These are phyloP conservation scores for Dendropsophus ebraccatus DNA, from an alignment of 2,113 vertebrate genomes.

Conservation along the genomic window DNA sequence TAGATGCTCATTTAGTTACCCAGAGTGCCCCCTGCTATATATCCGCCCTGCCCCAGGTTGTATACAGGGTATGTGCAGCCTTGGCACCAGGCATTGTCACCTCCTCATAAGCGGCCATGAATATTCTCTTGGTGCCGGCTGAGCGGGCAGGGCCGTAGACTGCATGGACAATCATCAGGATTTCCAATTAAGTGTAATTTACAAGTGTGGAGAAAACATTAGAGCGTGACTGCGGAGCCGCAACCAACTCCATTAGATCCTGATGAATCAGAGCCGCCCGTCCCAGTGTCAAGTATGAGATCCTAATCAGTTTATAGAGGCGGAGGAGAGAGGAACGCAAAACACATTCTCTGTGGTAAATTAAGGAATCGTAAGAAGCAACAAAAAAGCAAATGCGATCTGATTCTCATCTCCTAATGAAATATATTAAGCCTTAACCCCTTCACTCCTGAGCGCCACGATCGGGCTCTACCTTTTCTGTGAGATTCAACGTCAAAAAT, in stretches of 20 bases:
- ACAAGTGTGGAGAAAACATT: conserved; percentile 58
- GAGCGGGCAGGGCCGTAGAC: not conserved
- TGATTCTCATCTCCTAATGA: conserved; percentile 52
- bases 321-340: conserved; percentile 41
- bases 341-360: conserved; percentile 48
- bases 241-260: conserved; percentile 38
- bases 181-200: conserved; percentile 53
- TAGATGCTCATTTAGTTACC: no score
- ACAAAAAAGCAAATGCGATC: conserved; percentile 39
- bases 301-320: conserved; percentile 55
- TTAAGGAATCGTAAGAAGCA: conserved; percentile 37
- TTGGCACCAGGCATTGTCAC: not conserved
- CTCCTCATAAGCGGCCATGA: not conserved
- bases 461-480: not conserved
- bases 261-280: conserved; percentile 26
- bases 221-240: conserved; percentile 46
- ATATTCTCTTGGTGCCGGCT: conserved; percentile 43
- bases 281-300: conserved; percentile 52
- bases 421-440: conserved; percentile 49
- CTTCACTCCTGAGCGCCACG: not conserved
- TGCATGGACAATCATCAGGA: conserved; percentile 49
- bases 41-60: no score
- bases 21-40: no score
- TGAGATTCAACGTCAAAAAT: no score
- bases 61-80: not conserved